Percentiles rank a stretch among this genome's conserved stretches.
phyloP scores from a whole-genome alignment of 2,113 vertebrate genomes.

The Charina bottae region DNA sequence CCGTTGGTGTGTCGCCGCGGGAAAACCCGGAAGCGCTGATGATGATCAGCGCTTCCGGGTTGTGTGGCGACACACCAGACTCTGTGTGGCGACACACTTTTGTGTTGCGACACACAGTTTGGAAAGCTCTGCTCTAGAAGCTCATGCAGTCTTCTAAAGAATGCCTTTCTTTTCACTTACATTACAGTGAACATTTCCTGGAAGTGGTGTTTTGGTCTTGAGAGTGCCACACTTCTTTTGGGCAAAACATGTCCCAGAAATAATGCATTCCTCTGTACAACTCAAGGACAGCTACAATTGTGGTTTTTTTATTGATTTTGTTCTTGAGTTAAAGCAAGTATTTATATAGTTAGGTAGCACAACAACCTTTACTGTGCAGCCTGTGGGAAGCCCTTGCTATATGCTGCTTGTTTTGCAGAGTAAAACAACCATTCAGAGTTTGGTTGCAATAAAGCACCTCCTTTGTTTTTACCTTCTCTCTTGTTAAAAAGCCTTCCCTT shows the following conservation, averaged over 20 bases:
- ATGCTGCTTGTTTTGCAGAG: neutral
- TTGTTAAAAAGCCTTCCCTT: neutral
- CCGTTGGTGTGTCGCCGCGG: too few species aligned
- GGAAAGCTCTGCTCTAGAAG: too few species aligned
- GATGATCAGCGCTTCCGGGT: too few species aligned
- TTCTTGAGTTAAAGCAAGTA: too few species aligned
- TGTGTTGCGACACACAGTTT: too few species aligned
- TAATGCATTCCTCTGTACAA: neutral
- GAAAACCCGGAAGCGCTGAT: too few species aligned
- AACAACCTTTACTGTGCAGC: neutral
- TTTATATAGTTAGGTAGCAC: neutral
- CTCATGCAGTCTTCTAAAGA: neutral
- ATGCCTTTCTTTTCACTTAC: neutral
- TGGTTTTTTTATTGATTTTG: neutral
- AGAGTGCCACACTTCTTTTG: neutral
- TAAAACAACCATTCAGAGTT: neutral
- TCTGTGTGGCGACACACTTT: too few species aligned
- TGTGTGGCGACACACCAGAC: too few species aligned
- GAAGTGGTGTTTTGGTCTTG: neutral
- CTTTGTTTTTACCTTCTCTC: fast-evolving
- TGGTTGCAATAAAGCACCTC: neutral
- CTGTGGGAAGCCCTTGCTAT: neutral
- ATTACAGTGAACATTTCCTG: neutral
- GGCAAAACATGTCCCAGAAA: neutral
- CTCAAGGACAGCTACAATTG: too few species aligned